Base-by-base conservation (phyloP, 2,113 vertebrate species). In the Leiothrix lutea region DNA sequence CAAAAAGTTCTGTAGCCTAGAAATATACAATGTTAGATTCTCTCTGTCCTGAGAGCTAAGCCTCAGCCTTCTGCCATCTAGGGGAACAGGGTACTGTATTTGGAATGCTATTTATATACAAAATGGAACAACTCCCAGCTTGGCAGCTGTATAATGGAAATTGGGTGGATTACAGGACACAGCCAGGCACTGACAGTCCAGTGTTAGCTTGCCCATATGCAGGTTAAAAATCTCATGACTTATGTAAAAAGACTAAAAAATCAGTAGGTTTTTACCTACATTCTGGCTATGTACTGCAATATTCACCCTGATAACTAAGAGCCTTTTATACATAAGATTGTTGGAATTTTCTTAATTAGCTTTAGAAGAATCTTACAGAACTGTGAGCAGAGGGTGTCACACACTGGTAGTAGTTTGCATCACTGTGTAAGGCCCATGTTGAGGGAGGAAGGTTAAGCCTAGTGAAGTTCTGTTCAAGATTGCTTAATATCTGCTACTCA, bases 341-440 rank as follows among this genome's bases (percentile, higher is more conserved):
- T 17, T 54, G 40, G 2, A 50, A 40, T 88, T 81, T 73, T 67
- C 51, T 50, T 78, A 36, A 31, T 79, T 9, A 79, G 11, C 54
- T 69, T 56, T 44, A 61, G 38, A 69, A 51, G 15, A 62, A 35
- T 28, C 31, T 53, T 74, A 4, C 4, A 54, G 33, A 57, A 25
- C 31, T 33, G 22, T 42, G 29, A 86, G 51, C 18, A 31, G 50
- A 72, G 26, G 20, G 10, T 51, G 31, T 47, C 40, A 14, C 6
- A 5, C 7, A 11, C 9, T 7, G 1, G 1, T 2, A 25, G 10
- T 24, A 38, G 23, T 40, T 69, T 17, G 17, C 9, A 25, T 61
- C 35, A 18, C 38, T 70, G 28, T 19, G 21, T 67, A 47, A 75
- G 33, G 21, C 25, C 33, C 33, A 26, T 35, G 36, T 65, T 66